Conservation (phyloP, 2,888 invertebrate species). For the Meiosimyza decipiens region DNA sequence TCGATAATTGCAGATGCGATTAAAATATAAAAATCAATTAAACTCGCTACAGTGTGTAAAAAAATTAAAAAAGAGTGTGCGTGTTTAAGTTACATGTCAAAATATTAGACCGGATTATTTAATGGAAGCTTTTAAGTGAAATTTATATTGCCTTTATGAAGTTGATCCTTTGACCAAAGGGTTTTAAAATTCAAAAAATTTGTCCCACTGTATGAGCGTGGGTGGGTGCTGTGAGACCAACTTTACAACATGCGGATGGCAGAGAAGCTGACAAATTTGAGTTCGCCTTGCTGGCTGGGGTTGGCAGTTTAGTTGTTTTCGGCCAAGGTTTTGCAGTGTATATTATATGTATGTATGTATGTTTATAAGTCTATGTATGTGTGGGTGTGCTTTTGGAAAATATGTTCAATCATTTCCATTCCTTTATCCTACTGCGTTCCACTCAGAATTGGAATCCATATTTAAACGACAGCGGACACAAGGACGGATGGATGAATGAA, state of each 20-base stretch:
- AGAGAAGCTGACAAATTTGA: conserved; percentile 30
- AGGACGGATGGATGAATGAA: neutral
- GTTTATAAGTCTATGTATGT: neutral
- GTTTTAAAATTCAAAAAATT: no score
- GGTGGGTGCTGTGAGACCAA: neutral
- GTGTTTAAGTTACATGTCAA: no score
- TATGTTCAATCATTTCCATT: conserved; percentile 24
- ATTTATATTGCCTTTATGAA: no score
- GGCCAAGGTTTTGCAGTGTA: neutral
- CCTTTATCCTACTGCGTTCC: conserved; percentile 19
- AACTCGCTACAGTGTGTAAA: no score
- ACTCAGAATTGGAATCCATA: conserved; percentile 1
- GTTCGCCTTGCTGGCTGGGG: conserved; percentile 14
- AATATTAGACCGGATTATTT: no score
- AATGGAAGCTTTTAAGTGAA: no score
- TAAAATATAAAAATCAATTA: no score
- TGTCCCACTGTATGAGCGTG: no score
- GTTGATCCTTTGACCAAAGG: no score
- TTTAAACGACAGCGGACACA: conserved; percentile 1
- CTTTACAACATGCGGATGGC: conserved; percentile 7
- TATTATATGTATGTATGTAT: neutral
- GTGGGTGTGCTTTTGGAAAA: conserved; percentile 13
- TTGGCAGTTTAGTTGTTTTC: neutral
- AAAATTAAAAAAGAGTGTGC: no score
- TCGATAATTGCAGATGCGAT: no score